Evolutionary conservation across 2,888 invertebrate genomes (phyloP), one percentile per base, ranked within the genome.

Genomic region (Scaptodrosophila latifasciaeformis): DNA sequence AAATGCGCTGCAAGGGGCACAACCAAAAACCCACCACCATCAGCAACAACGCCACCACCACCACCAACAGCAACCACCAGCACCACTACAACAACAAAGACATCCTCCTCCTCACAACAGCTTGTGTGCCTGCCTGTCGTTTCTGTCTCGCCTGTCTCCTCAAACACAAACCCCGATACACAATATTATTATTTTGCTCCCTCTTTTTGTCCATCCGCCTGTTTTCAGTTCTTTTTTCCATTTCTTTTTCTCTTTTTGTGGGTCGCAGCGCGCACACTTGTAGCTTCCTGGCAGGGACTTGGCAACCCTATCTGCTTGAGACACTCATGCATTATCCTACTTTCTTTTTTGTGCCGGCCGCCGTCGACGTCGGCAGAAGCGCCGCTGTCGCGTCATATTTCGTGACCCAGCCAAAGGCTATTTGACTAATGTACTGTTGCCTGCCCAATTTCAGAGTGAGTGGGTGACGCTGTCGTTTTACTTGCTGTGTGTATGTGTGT

Each of bases 1-100:
- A n/a, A 66, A 59, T 60, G 71, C 34, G 15, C 5, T 7, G 34
- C 77, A 59, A 77, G 72, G 72, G 80, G 80, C 74, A 70, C 43
- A 65, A 66, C 40, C 58, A 68, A 72, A n/a, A 79, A 79, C 70
- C 72, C 67, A 79, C 72, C 80, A 78, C 71, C 75, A 68, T 49
- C 66, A 52, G n/a, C 35, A 46, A 67, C 6, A 27, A 27, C 55
- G 55, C 0, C 37, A 6, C 27, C 5, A 9, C 27, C 5, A 5
- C 5, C 27, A 9, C 5, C 9, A 9, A 9, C 27, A 27, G 5
- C 5, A 27, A 54, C 24, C 39, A 54, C 34, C 51, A 60, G 40
- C 49, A 44, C 12, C 65, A 61, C 2, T 34, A 24, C 40, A 45
- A 4, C 49, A 35, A 12, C 45, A 62, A 49, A 59, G 56, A 65